Evolutionary conservation across 2,888 invertebrate species (phyloP).

Genomic region (Hyles lineata): DNA sequence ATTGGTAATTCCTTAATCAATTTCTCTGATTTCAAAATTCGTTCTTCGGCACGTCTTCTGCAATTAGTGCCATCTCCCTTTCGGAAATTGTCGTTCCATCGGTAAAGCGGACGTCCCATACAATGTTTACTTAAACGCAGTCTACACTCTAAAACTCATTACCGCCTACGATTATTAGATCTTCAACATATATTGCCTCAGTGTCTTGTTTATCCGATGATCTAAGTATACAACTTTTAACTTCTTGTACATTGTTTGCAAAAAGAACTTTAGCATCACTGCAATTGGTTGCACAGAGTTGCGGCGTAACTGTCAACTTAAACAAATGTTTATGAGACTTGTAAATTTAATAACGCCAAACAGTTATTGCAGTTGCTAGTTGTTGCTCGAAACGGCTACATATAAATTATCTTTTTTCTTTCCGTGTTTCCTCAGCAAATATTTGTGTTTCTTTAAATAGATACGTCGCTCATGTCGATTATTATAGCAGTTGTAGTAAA

Average conservation of each 20-base stretch:
- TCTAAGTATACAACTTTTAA: not conserved
- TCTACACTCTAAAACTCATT: not conserved
- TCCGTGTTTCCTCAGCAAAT: not conserved
- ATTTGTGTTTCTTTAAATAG: not conserved
- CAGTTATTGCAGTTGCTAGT: constrained; percentile 10
- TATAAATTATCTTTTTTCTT: constrained; percentile 3
- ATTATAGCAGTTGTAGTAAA: no score
- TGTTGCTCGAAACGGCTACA: not conserved
- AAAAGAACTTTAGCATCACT: not conserved
- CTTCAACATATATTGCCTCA: not conserved
- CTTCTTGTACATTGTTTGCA: not conserved
- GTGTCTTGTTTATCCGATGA: not conserved
- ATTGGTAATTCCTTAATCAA: not conserved
- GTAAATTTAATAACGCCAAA: constrained; percentile 21
- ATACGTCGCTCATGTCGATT: no score
- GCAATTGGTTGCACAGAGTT: constrained; percentile 12
- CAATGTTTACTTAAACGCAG: constrained; percentile 3
- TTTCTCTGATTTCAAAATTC: not conserved
- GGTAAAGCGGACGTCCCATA: not conserved
- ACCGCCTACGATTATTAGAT: constrained; percentile 2
- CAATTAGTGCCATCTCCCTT: not conserved
- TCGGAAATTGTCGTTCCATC: not conserved
- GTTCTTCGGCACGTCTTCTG: not conserved
- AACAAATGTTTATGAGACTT: constrained; percentile 21
- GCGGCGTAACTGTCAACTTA: constrained; percentile 13